Base-by-base conservation (phyloP, 2,113 vertebrate genomes). In the Amphiprion percula region DNA sequence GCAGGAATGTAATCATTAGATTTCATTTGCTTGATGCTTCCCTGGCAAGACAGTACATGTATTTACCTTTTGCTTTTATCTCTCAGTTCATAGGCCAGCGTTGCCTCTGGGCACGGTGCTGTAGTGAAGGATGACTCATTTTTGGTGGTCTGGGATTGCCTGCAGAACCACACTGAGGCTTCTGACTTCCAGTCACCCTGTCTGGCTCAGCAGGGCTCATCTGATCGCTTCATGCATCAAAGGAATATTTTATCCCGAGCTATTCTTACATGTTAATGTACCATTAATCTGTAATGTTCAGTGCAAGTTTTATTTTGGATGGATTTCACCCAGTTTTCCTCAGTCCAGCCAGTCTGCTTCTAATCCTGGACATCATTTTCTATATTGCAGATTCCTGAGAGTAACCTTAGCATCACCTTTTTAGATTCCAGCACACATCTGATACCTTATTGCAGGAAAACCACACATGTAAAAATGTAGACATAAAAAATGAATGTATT, bases 51-150 rank as follows among this genome's bases (percentile, higher is more conserved):
- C 23, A 21, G 65, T 15, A 14, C 12, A 11, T 72, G 49, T 39
- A 26, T 67, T 80, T 71, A 54, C 75, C 55, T 82, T 54, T 66
- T 30, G 41, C 78, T 83, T 67, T 85, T 49, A 67, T 87, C 59
- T 83, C 24, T 46, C 61, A 63, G 77, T 69, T 79, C 66, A 68
- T 44, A 77, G 73, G 39, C 56, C 64, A 33, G 64, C 5, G 52
- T 52, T 86, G 79, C 80, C 81, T 80, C 63, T 37, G 62, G 82
- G 53, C 62, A 16, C 23, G 26, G 15, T 47, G 76, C 58, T 77
- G 44, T 61, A 82, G 58, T 73, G 63, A 80, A 72, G 61, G 64
- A 66, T 61, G 77, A 59, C 76, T 84, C 72, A 80, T 79, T 81
- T 88, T 53, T 75, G 73, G 44, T 60, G 28, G 30, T 68, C 52